Percentiles rank a stretch among this genome's conserved stretches.
Conservation (phyloP, 2,888 invertebrate species). For the Epirrhoe alternata region DNA sequence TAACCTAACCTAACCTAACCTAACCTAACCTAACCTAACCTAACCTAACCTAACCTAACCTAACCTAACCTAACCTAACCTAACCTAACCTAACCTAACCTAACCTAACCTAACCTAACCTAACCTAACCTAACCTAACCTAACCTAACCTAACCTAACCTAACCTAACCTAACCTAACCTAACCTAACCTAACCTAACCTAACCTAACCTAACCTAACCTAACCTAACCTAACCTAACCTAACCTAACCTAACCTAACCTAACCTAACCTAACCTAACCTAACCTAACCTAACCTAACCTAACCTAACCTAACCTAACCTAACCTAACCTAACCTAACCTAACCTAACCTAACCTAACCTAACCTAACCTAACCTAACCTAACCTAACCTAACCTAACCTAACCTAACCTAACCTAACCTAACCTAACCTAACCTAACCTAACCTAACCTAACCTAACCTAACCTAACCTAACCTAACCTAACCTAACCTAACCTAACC, state of each 20-base stretch:
- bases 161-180: slow-evolving; percentile 18
- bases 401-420: slow-evolving; percentile 14
- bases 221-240: slow-evolving; percentile 18
- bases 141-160: slow-evolving; percentile 18
- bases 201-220: slow-evolving; percentile 18
- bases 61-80: slow-evolving; percentile 18
- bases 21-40: slow-evolving; percentile 18
- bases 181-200: slow-evolving; percentile 18
- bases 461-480: slow-evolving; percentile 16
- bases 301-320: slow-evolving; percentile 19
- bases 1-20: slow-evolving; percentile 18
- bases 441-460: slow-evolving; percentile 16
- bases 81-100: slow-evolving; percentile 18
- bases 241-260: slow-evolving; percentile 18
- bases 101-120: slow-evolving; percentile 18
- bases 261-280: slow-evolving; percentile 18
- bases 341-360: slow-evolving; percentile 19
- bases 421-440: slow-evolving; percentile 16
- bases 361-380: slow-evolving; percentile 19
- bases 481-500: slow-evolving; percentile 18
- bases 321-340: slow-evolving; percentile 19
- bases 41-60: slow-evolving; percentile 18
- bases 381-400: slow-evolving; percentile 18
- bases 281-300: slow-evolving; percentile 18
- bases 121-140: slow-evolving; percentile 18